These are phyloP conservation scores for Perizoma flavofasciatum DNA, from an alignment of 2,888 invertebrate species.

Conservation along the genomic window DNA sequence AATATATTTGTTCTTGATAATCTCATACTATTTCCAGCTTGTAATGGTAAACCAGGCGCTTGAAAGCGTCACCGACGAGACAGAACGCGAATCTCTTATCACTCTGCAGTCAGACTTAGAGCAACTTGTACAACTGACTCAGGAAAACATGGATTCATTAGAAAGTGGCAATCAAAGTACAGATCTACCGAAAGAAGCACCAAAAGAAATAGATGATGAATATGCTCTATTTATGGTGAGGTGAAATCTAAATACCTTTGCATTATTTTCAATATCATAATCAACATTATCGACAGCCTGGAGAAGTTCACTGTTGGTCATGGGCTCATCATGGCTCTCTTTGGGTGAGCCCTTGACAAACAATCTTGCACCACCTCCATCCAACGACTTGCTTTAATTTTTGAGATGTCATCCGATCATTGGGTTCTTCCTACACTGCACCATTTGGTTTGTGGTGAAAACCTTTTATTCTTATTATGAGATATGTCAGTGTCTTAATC, in stretches of 20 bases:
- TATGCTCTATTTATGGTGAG: slow-evolving; percentile 88
- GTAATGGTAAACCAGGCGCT: slow-evolving; percentile 86
- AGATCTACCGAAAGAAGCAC: slow-evolving; percentile 34
- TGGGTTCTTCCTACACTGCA: too few relatives aligned
- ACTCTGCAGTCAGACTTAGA: slow-evolving; percentile 86
- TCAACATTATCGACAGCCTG: slow-evolving; percentile 1
- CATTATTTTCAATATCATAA: too few relatives aligned
- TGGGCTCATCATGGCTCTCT: too few relatives aligned
- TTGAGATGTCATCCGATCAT: too few relatives aligned
- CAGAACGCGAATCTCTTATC: slow-evolving; percentile 82
- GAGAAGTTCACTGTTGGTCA: too few relatives aligned
- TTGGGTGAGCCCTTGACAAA: too few relatives aligned
- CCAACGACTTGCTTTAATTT: too few relatives aligned
- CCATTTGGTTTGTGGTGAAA: too few relatives aligned
- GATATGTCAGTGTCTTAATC: too few relatives aligned
- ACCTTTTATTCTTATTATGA: too few relatives aligned
- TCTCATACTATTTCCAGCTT: slow-evolving; percentile 69
- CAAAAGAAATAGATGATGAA: slow-evolving; percentile 76
- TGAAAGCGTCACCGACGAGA: slow-evolving; percentile 64
- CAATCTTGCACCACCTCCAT: too few relatives aligned
- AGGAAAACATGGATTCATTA: slow-evolving; percentile 80
- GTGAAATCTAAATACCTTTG: slow-evolving; percentile 40
- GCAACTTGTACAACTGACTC: slow-evolving; percentile 87
- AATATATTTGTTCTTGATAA: background rate
- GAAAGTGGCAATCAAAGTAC: slow-evolving; percentile 24